Conservation (phyloP, 2,113 vertebrate genomes). For the human region DNA sequence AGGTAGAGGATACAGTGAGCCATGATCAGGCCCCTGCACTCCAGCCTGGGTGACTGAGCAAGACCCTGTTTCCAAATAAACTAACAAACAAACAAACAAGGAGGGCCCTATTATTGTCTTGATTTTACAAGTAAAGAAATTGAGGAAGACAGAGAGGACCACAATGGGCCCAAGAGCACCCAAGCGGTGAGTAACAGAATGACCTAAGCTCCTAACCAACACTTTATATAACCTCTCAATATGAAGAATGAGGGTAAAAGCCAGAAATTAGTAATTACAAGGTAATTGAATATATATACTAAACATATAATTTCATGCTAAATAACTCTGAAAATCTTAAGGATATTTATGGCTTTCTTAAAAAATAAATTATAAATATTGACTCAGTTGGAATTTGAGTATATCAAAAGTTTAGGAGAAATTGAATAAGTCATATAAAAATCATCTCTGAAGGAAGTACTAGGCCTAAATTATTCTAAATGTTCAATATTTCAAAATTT, state of each 20-base stretch:
- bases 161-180: background rate
- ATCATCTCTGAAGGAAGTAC: background rate
- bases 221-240: background rate
- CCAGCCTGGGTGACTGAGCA: no score
- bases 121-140: background rate
- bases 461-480: constrained; percentile 29
- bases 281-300: background rate
- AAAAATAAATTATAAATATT: background rate
- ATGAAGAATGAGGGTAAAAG: background rate
- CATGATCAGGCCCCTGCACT: no score
- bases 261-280: background rate
- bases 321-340: background rate
- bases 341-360: background rate
- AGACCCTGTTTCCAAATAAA: no score
- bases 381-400: background rate
- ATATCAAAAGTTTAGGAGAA: background rate
- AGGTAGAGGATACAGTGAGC: no score
- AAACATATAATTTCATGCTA: background rate
- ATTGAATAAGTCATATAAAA: background rate
- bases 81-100: background rate
- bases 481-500: constrained; percentile 14
- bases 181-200: no score
- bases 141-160: background rate
- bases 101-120: background rate
- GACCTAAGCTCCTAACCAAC: background rate